Percentiles rank a stretch among this genome's conserved stretches.
These are phyloP conservation scores for Monochamus alternatus DNA, from an alignment of 2,888 invertebrate species.

Conservation along the genomic window DNA sequence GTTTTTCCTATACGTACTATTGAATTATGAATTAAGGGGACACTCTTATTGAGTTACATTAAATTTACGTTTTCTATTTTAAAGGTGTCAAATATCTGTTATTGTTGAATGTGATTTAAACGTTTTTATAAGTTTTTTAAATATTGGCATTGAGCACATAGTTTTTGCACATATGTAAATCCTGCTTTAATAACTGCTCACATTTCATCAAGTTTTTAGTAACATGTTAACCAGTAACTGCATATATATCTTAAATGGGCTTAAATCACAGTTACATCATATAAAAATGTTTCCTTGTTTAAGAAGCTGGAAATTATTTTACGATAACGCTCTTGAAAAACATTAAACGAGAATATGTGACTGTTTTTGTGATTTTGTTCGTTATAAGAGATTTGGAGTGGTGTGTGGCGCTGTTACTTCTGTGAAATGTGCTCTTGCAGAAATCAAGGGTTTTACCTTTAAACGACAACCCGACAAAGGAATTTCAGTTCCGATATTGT, in stretches of 20 bases:
- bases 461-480: not conserved
- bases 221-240: not conserved
- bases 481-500: not conserved
- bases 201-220: not conserved
- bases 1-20: too few species aligned
- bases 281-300: not conserved
- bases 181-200: not conserved
- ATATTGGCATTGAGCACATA: not conserved
- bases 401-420: not conserved
- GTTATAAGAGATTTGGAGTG: not conserved
- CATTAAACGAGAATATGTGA: not conserved
- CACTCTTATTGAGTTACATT: too few species aligned
- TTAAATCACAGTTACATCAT: not conserved
- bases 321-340: not conserved
- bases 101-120: too few species aligned
- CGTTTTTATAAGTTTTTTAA: too few species aligned
- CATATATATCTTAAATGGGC: not conserved
- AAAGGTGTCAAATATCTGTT: too few species aligned
- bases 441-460: slow-evolving; percentile 33
- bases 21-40: too few species aligned
- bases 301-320: not conserved
- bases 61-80: too few species aligned
- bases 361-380: not conserved
- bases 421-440: slow-evolving; percentile 20
- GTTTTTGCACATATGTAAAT: not conserved